Base-by-base conservation (phyloP, 2,888 invertebrate species). In the Augochlorella aurata region DNA sequence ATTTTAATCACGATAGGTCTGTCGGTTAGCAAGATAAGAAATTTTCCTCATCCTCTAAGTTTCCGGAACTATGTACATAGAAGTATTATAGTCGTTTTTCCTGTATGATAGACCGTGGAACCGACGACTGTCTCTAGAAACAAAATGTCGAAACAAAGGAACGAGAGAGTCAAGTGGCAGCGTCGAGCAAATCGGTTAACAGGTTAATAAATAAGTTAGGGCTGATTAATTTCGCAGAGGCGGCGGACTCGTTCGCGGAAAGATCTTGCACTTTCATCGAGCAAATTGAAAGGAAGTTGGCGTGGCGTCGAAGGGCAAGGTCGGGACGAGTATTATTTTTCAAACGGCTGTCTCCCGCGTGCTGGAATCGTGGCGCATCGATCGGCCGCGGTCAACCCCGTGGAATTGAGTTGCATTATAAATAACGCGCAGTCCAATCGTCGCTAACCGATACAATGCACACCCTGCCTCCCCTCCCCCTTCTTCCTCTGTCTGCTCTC, bases 361-460 rank as follows among this genome's bases (percentile, higher is more conserved):
- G 70, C 79, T 65, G 81, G 88, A 89, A 90, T 88, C 72, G 84
- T 79, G 76, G 87, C 83, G 76, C 84, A 78, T 90, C 88, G 88
- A 90, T 88, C 86, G 61, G 1, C 24, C 24, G 86, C 65, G 38
- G 24, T 65, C n/a, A 63, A 44, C 66, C 44, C 49, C 61, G 78
- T 74, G 86, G 88, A 90, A 91, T 91, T 89, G 87, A 90, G 88
- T 86, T 91, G 88, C 90, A 90, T 90, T 91, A 90, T 90, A 85
- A 87, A 92, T 90, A 90, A 89, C 82, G 73, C 80, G 21, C 76
- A 61, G 44, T 63, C 54, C 38, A 71, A 61, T 77, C 77, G 50
- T 50, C 54, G 54, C 49, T 58, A 73, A 73, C 70, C 24, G 18
- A 49, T 49, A 24, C 68, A 38, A 54, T 67, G 72, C 45, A 63